Conservation (phyloP, 2,797 vertebrate species). For the Chromis chromis region DNA sequence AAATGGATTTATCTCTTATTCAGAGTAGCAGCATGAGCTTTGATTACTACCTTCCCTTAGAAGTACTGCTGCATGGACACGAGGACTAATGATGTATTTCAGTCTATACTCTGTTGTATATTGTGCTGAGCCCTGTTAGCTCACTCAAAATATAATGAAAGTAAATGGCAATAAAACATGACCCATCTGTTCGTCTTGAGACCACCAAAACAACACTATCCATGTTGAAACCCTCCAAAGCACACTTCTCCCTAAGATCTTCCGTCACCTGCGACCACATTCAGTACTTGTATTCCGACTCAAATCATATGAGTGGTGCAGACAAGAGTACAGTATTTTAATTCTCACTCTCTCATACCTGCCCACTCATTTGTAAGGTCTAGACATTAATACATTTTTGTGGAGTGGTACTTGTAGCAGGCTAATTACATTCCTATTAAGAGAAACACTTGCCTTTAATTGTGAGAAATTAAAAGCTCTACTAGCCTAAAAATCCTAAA, state of each 20-base stretch:
- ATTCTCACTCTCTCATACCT: slow-evolving; percentile 38
- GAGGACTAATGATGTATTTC: slow-evolving; percentile 19
- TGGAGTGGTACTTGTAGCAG: slow-evolving; percentile 46
- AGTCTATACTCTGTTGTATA: slow-evolving; percentile 3
- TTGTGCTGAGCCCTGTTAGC: not conserved
- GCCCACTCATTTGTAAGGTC: slow-evolving; percentile 57
- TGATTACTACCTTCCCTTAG: slow-evolving; percentile 35
- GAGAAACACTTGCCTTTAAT: slow-evolving; percentile 46
- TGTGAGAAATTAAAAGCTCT: slow-evolving; percentile 48
- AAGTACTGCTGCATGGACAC: slow-evolving; percentile 9
- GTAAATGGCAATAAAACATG: slow-evolving; percentile 20
- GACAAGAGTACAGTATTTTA: slow-evolving; percentile 29
- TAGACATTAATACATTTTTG: slow-evolving; percentile 50
- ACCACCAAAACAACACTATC: not conserved
- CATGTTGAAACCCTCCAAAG: not conserved
- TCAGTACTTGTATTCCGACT: slow-evolving; percentile 11
- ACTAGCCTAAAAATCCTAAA: slow-evolving; percentile 15
- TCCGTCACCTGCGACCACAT: slow-evolving; percentile 8
- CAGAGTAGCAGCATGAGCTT: slow-evolving; percentile 38
- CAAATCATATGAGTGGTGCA: slow-evolving; percentile 6
- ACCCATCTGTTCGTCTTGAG: not conserved
- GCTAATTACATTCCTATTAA: slow-evolving; percentile 52
- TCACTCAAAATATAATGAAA: slow-evolving; percentile 14
- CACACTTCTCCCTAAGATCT: slow-evolving; percentile 11
- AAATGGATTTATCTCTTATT: slow-evolving; percentile 37